phyloP scores from a whole-genome alignment of 1,140 invertebrate genomes.

The Apolygus lucorum region DNA sequence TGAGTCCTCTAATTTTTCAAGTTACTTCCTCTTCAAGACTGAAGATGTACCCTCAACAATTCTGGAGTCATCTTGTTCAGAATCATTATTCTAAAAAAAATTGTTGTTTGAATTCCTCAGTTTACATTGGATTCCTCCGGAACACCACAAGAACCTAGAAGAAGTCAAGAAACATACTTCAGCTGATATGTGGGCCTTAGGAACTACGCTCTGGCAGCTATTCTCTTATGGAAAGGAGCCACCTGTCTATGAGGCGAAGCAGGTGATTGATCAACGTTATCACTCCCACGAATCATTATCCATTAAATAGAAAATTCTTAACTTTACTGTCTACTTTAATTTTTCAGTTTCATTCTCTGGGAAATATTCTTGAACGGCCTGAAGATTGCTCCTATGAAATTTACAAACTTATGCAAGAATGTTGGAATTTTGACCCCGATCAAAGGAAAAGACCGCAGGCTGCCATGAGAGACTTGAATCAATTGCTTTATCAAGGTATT shows the following conservation, averaged over 20 bases:
- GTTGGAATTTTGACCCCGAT: constrained; percentile 71
- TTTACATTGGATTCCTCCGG: constrained; percentile 76
- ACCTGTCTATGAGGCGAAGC: too few species aligned
- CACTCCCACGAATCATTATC: too few species aligned
- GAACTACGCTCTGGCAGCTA: constrained; percentile 82
- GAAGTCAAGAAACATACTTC: constrained; percentile 51
- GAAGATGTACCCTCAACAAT: too few species aligned
- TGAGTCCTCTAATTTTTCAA: too few species aligned
- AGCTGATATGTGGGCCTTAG: constrained; percentile 80
- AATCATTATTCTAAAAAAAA: constrained; percentile 18
- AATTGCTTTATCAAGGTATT: constrained; percentile 61
- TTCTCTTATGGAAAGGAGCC: constrained; percentile 61
- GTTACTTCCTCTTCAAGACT: too few species aligned
- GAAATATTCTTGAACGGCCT: constrained; percentile 65
- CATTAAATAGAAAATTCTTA: too few species aligned
- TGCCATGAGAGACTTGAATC: constrained; percentile 73
- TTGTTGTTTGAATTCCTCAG: not conserved
- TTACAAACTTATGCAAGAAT: constrained; percentile 73
- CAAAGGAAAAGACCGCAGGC: constrained; percentile 64
- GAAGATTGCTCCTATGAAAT: constrained; percentile 68
- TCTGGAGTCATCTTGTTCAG: too few species aligned
- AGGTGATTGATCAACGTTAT: too few species aligned
- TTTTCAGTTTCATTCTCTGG: constrained; percentile 53
- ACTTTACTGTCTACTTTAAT: too few species aligned
- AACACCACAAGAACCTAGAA: constrained; percentile 60